Conservation (phyloP, 2,113 vertebrate species). For the human (Homo sapiens) region GRCh38 chr5:31175001-31175500, state of each 20-base stretch:
- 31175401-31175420: constrained; percentile 35
- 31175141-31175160: neutral
- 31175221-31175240: constrained; percentile 50
- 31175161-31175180: neutral
- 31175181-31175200: constrained; percentile 1
- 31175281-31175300: neutral
- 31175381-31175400: constrained; percentile 24
- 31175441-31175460: constrained; percentile 40
- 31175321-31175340: constrained; percentile 18
- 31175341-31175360: constrained; percentile 31
- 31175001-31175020: constrained; percentile 55
- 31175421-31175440: constrained; percentile 10
- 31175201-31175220: neutral
- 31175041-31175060: constrained; percentile 62
- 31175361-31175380: constrained; percentile 22
- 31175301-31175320: constrained; percentile 56
- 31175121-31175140: constrained; percentile 30
- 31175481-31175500: constrained; percentile 5
- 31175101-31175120: constrained; percentile 62
- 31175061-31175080: constrained; percentile 58
- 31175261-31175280: constrained; percentile 32
- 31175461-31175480: constrained; percentile 56
- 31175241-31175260: constrained; percentile 43
- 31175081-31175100: constrained; percentile 73
- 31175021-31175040: constrained; percentile 45